These are phyloP conservation scores for Conops quadrifasciatus DNA, from an alignment of 2,888 invertebrate species.

Conservation along the genomic window DNA sequence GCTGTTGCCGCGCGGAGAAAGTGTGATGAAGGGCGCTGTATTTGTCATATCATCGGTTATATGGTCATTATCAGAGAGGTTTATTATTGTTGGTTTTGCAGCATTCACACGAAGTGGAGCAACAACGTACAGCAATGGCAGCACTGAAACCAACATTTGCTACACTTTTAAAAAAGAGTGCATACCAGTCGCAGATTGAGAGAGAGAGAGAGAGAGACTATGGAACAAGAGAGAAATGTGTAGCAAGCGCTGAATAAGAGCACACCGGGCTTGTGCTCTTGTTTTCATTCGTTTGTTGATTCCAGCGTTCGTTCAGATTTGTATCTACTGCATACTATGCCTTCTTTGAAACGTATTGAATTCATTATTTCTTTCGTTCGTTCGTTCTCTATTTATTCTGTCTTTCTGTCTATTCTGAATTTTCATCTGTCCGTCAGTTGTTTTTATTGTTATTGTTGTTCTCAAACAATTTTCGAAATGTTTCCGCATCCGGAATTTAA, in stretches of 20 bases:
- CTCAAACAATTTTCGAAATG: constrained; percentile 18
- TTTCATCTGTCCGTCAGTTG: not conserved
- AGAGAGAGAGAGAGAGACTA: constrained; percentile 8
- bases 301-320: too few species aligned
- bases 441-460: not conserved
- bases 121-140: constrained; percentile 36
- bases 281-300: too few species aligned
- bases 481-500: constrained; percentile 38
- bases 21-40: too few species aligned
- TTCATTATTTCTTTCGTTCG: not conserved
- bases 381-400: not conserved
- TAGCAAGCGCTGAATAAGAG: not conserved
- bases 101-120: constrained; percentile 47
- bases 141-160: constrained; percentile 36
- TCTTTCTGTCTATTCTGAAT: not conserved
- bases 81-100: constrained; percentile 20
- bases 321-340: not conserved
- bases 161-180: constrained; percentile 55
- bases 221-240: not conserved
- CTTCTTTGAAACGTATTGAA: not conserved
- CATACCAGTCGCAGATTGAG: constrained; percentile 53
- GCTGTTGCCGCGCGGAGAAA: too few species aligned
- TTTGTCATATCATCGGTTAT: constrained; percentile 39
- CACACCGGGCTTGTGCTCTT: too few species aligned
- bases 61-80: constrained; percentile 33